Evolutionary conservation across 2,797 vertebrate species (phyloP), one percentile per base, ranked within the genome.

Genomic region (Enteromius anoplus): DNA sequence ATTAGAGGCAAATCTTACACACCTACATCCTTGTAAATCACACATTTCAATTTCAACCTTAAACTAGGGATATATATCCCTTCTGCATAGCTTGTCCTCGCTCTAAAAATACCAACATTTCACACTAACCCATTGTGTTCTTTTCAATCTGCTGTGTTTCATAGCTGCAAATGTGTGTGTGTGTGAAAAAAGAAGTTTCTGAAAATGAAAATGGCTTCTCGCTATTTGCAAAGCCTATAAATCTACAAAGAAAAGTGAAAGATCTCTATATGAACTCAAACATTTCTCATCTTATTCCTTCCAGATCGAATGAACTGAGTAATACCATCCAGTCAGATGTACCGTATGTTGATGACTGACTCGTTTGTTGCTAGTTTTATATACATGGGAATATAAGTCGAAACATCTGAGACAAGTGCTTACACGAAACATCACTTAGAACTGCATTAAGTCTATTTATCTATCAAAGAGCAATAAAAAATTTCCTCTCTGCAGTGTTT

Each of bases 31-130:
- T 58, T 55, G 40, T 60, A 72, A 64, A 55, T 49, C 45, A 45
- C 40, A 78, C 73, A 64, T 37, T 42, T 80, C 71, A 26, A 85
- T 70, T 69, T 83, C 65, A 75, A 76, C 75, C 42, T 78, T 81
- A 23, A 85, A 69, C 47, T 49, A 15, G 72, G 60, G n/a, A 71
- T 79, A 23, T 71, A 75, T 5, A 37, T 78, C 17, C n/a, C 11
- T 49, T 55, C n/a, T 58, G 72, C 58, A 77, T 55, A 17, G 53
- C 62, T 72, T 53, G 51, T 60, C 42, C 72, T 71, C 19, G 19
- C 68, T 66, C 69, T 75, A 76, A 77, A 84, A 80, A 78, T 82
- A 82, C 1, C 23, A 11, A n/a, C 4, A 83, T 40, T 79, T 81
- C 72, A 85, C 80, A 81, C 68, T 75, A 32, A 69, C 82, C 29